phyloP scores from a whole-genome alignment of 2,888 invertebrate species.

The Drosophila putrida region DNA sequence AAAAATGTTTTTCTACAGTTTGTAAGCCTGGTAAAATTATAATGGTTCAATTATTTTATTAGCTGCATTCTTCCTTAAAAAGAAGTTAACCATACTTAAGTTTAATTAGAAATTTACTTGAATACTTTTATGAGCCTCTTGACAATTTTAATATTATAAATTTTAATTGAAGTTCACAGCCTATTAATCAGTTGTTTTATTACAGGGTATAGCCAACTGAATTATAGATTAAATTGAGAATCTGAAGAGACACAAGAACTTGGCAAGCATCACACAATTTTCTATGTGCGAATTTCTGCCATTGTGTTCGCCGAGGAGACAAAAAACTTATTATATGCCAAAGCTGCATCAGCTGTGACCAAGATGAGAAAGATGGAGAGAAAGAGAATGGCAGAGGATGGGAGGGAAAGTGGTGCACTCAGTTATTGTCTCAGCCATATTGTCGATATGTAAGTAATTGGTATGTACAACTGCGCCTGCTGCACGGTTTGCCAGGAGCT shows the following conservation, averaged over 20 bases:
- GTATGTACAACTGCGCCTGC: constrained; percentile 75
- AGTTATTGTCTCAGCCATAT: constrained; percentile 66
- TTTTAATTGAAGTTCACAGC: background rate
- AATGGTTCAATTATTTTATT: too few relatives aligned
- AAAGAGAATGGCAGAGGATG: background rate
- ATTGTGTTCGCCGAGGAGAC: constrained; percentile 43
- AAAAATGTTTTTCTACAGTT: too few relatives aligned
- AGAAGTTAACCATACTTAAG: too few relatives aligned
- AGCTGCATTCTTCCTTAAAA: too few relatives aligned
- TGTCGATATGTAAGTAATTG: constrained; percentile 78
- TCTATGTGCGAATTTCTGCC: constrained; percentile 34
- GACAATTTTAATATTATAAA: too few relatives aligned
- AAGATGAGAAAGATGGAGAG: background rate
- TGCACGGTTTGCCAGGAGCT: constrained; percentile 45
- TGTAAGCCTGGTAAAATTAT: too few relatives aligned
- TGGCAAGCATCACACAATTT: constrained; percentile 52
- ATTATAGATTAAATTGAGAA: constrained; percentile 57
- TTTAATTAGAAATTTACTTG: too few relatives aligned
- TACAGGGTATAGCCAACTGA: constrained; percentile 41
- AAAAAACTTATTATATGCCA: constrained; percentile 72
- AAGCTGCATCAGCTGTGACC: constrained; percentile 55
- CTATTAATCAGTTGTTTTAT: background rate
- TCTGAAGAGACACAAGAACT: constrained; percentile 30
- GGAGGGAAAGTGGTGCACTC: constrained; percentile 14
- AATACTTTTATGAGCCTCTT: too few relatives aligned